Base-by-base conservation (phyloP, 2,888 invertebrate genomes). In the Leucozona laternaria region DNA sequence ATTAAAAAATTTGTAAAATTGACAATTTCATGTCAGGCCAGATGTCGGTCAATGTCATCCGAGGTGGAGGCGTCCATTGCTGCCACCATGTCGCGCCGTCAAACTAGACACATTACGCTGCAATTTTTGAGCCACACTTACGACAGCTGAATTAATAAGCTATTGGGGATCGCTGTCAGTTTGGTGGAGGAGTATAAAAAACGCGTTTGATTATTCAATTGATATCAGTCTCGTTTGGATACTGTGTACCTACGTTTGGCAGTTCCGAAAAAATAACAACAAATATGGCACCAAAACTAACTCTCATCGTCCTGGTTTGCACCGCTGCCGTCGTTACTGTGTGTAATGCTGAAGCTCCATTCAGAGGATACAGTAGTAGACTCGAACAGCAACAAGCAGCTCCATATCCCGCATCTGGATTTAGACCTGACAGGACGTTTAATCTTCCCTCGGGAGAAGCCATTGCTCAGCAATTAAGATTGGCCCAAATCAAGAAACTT, bases 31-130 rank as follows among this genome's bases (percentile, higher is more conserved):
- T 86, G 86, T 86, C 82, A 55, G 78, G 64, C 64, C 37, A 73
- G 86, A 86, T 86, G 86, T 86, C 86, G 86, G 86, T 86, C 86
- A 86, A 86, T 86, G 86, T 86, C 86, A 66, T 50, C 34, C 20
- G 64, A 60, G 60, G 78, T 50, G 64, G 71, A 40, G 86, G 77
- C 48, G 72, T 43, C 13, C 50, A 50, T 50, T 34, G 17, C 34
- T 31, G n/a, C 57, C 17, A n/a, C n/a, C 7, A 0, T 60, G 58
- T 4, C 55, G 22, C 43, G 45, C 53, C 57, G 58, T 22, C 22
- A 50, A 40, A 72, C 72, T 77, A 76, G 72, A 77, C 81, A 77
- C 81, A 85, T 77, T 43, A 78, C 81, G 71, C 64, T 86, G 64
- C 58, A 58, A 70, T 60, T 60, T 81, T 78, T 71, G 25, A 43